These are phyloP conservation scores for Tinea semifulvella DNA, from an alignment of 2,888 invertebrate genomes.

Conservation along the genomic window DNA sequence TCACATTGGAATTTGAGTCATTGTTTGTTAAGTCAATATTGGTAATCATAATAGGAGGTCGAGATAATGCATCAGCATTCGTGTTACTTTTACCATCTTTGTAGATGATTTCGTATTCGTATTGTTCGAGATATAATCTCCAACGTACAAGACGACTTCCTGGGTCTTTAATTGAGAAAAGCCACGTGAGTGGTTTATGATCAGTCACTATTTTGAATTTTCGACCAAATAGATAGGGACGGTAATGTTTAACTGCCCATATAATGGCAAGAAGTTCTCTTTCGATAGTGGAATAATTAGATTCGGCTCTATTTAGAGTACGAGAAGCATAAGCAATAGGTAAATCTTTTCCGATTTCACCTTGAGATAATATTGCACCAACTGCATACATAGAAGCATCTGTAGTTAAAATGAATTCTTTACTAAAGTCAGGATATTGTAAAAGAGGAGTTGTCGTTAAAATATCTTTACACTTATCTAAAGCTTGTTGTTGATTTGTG, in stretches of 20 bases:
- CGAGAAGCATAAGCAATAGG: no score
- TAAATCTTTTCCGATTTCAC: slow-evolving; percentile 20
- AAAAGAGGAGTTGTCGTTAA: slow-evolving; percentile 22
- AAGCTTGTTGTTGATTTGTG: slow-evolving; percentile 21
- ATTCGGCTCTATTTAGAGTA: no score
- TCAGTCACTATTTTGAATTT: no score
- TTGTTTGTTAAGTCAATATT: slow-evolving; percentile 4
- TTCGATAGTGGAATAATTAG: no score
- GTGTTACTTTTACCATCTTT: slow-evolving; percentile 26
- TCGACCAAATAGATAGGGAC: no score
- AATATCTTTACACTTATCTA: slow-evolving; percentile 22
- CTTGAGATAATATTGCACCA: slow-evolving; percentile 21
- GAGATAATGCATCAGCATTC: slow-evolving; percentile 25
- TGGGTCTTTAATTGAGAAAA: slow-evolving; percentile 22
- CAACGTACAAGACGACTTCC: no score
- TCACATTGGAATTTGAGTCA: neutral
- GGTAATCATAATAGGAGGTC: slow-evolving; percentile 13
- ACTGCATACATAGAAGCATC: slow-evolving; percentile 25
- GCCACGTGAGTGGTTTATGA: slow-evolving; percentile 23
- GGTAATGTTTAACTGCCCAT: no score
- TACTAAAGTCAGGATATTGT: no score
- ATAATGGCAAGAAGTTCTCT: no score
- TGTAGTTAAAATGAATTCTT: slow-evolving; percentile 25
- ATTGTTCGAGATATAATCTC: no score
- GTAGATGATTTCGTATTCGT: no score